Percentiles rank a stretch among this genome's conserved stretches.
phyloP scores from a whole-genome alignment of 2,113 vertebrate species.

The Peucedramus taeniatus region DNA sequence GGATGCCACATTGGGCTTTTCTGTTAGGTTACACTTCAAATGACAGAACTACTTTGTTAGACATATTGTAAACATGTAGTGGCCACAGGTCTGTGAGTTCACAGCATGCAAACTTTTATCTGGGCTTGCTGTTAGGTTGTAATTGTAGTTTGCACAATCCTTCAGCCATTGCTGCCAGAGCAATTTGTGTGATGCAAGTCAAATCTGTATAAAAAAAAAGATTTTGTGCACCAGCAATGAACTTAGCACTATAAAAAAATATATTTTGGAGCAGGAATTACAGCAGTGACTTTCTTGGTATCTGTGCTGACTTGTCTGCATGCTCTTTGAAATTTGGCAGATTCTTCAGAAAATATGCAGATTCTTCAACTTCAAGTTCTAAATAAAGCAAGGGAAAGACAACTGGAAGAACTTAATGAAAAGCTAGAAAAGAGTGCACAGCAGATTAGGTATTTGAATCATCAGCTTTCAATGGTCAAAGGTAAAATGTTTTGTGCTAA shows the following conservation, averaged over 20 bases:
- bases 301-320: neutral
- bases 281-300: fast-evolving
- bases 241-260: neutral
- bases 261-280: neutral
- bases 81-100: neutral
- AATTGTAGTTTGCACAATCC: neutral
- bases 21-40: neutral
- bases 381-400: slow-evolving; percentile 88
- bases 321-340: slow-evolving; percentile 68
- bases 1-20: neutral
- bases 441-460: slow-evolving; percentile 87
- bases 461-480: slow-evolving; percentile 90
- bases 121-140: neutral
- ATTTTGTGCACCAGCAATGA: neutral
- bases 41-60: neutral
- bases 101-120: neutral
- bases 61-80: neutral
- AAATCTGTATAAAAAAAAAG: neutral
- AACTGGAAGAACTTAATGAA: slow-evolving; percentile 83
- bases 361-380: slow-evolving; percentile 89
- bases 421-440: slow-evolving; percentile 87
- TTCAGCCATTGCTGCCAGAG: neutral
- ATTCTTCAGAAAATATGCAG: slow-evolving; percentile 82
- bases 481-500: slow-evolving; percentile 67
- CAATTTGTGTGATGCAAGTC: neutral